Percentiles rank a stretch among this genome's conserved stretches.
These are phyloP conservation scores for Leiothrix lutea DNA, from an alignment of 2,113 vertebrate genomes.

Conservation along the genomic window DNA sequence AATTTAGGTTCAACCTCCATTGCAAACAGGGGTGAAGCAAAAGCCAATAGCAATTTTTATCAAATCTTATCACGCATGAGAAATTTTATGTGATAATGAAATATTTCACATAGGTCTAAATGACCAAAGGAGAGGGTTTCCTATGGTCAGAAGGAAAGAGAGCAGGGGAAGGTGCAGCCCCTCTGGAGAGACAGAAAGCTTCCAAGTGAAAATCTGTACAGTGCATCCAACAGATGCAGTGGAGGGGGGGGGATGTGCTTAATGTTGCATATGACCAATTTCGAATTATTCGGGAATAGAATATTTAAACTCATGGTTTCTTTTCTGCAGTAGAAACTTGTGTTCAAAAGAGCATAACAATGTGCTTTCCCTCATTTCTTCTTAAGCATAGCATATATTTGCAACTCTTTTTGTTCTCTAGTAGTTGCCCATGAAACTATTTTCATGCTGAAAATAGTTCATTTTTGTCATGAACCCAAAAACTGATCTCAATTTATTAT, in stretches of 20 bases:
- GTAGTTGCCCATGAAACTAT: fast-evolving
- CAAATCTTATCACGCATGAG: not conserved
- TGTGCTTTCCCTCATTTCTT: not conserved
- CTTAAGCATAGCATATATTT: not conserved
- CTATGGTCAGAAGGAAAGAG: not conserved
- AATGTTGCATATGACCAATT: not conserved
- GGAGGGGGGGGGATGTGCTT: not conserved
- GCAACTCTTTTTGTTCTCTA: not conserved
- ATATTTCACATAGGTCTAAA: not conserved
- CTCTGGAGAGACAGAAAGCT: not conserved
- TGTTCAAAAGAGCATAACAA: not conserved
- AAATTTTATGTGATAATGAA: not conserved
- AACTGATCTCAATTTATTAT: not conserved
- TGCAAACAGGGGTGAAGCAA: not conserved
- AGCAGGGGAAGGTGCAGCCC: not conserved
- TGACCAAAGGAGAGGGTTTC: not conserved
- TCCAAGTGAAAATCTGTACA: not conserved
- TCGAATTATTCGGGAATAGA: not conserved
- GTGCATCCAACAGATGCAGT: not conserved
- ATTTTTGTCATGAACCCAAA: not conserved
- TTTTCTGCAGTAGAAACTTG: not conserved
- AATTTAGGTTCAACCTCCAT: not conserved
- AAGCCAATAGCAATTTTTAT: not conserved
- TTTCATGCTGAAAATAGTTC: not conserved
- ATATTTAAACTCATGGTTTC: not conserved